phyloP scores from a whole-genome alignment of 1,140 invertebrate species.

The Mya arenaria region DNA sequence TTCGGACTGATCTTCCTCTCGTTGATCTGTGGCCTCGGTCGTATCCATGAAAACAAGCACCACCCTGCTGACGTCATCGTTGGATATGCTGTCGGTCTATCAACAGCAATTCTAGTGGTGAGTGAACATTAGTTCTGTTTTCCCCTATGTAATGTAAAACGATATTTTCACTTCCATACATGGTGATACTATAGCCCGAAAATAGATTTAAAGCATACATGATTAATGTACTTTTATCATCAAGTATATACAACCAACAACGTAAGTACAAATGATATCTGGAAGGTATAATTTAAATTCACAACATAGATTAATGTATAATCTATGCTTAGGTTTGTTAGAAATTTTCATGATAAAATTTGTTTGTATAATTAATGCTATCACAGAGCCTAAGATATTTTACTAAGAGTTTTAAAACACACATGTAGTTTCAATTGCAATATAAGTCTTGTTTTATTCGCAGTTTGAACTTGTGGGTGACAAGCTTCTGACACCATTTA shows the following conservation, averaged over 20 bases:
- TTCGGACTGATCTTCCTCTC: slow-evolving; percentile 85
- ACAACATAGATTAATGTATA: background rate
- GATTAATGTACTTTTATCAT: no score
- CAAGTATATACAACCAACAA: no score
- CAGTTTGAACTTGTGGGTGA: background rate
- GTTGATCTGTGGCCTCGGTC: slow-evolving; percentile 80
- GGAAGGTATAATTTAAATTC: background rate
- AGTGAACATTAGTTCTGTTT: slow-evolving; percentile 38
- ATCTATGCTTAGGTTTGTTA: background rate
- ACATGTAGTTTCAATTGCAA: no score
- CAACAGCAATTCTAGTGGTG: slow-evolving; percentile 82
- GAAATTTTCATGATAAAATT: no score
- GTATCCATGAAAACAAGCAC: slow-evolving; percentile 97
- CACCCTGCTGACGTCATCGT: slow-evolving; percentile 93
- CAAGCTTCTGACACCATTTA: background rate
- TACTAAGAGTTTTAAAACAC: no score
- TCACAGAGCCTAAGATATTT: no score
- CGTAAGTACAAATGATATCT: background rate
- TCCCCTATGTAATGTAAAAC: no score
- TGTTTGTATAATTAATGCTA: no score
- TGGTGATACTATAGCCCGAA: no score
- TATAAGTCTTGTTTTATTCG: background rate
- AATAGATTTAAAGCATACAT: no score
- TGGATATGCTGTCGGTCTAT: slow-evolving; percentile 84
- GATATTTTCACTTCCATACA: no score